Evolutionary conservation across 2,113 vertebrate genomes (phyloP).

Genomic region (Corythoichthys intestinalis): DNA sequence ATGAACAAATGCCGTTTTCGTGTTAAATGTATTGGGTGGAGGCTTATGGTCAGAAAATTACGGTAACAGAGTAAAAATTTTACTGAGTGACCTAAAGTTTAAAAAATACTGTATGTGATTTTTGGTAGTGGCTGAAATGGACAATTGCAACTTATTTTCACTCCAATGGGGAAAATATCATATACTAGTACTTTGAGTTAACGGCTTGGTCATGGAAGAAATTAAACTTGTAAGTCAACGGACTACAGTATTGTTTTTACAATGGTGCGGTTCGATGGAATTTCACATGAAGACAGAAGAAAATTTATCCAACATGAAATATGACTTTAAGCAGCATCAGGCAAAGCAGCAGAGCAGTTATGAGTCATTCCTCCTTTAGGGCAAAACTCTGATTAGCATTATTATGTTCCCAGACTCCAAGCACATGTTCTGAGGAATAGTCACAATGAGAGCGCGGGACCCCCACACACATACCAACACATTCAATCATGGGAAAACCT

Average conservation of each 20-base stretch:
- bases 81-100: too few relatives aligned
- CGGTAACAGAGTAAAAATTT: too few relatives aligned
- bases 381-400: slow-evolving; percentile 52
- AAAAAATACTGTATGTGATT: too few relatives aligned
- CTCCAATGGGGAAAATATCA: too few relatives aligned
- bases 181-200: not conserved
- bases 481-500: not conserved
- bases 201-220: not conserved
- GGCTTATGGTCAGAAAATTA: too few relatives aligned
- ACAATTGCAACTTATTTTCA: too few relatives aligned
- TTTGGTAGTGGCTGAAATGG: too few relatives aligned
- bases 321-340: slow-evolving; percentile 44
- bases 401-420: slow-evolving; percentile 46
- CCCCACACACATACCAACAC: slow-evolving; percentile 2
- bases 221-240: not conserved
- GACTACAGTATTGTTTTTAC: not conserved
- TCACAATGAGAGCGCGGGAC: slow-evolving; percentile 2
- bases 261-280: not conserved
- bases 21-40: too few relatives aligned
- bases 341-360: slow-evolving; percentile 31
- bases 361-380: slow-evolving; percentile 51
- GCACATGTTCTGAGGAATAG: slow-evolving; percentile 32
- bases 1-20: too few relatives aligned
- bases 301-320: slow-evolving; percentile 18
- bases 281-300: slow-evolving; percentile 7